These are phyloP conservation scores for Lytechinus variegatus DNA, from an alignment of 35 echinoderm and acorn worm genomes.

Conservation along the genomic window DNA sequence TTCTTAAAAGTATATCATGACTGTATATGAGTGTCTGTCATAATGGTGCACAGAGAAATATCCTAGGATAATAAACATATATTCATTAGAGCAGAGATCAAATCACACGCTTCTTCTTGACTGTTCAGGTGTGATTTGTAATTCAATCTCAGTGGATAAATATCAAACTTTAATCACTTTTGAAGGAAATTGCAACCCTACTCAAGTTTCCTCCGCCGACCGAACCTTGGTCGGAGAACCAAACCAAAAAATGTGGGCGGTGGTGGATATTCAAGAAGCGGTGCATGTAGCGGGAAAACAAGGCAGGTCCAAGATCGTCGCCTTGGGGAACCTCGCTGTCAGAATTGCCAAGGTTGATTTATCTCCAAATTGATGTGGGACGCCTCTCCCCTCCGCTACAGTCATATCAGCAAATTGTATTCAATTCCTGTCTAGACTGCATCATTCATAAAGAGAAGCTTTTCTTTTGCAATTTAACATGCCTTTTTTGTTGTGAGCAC, in stretches of 20 bases:
- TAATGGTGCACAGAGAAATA: no score
- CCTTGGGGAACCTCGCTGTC: neutral
- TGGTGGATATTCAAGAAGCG: slow-evolving; percentile 9
- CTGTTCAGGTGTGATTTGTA: neutral
- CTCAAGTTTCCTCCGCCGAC: neutral
- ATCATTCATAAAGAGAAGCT: neutral
- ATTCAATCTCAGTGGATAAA: neutral
- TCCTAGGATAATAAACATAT: neutral
- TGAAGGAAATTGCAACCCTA: neutral
- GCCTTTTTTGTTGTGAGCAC: no score
- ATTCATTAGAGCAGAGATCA: neutral
- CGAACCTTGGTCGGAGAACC: neutral
- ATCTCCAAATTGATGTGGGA: neutral
- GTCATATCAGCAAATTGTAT: neutral
- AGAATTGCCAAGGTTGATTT: neutral
- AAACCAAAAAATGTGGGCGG: neutral
- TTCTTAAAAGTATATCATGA: no score
- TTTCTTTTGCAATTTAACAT: neutral
- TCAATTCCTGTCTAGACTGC: neutral
- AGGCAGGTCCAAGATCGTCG: neutral
- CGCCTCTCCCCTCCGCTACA: neutral
- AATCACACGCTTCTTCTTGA: neutral
- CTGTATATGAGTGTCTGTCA: no score
- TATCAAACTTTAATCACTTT: neutral
- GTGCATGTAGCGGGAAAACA: neutral